phyloP scores from a whole-genome alignment of 1,140 invertebrate species.

The Andrena cerasifolii region DNA sequence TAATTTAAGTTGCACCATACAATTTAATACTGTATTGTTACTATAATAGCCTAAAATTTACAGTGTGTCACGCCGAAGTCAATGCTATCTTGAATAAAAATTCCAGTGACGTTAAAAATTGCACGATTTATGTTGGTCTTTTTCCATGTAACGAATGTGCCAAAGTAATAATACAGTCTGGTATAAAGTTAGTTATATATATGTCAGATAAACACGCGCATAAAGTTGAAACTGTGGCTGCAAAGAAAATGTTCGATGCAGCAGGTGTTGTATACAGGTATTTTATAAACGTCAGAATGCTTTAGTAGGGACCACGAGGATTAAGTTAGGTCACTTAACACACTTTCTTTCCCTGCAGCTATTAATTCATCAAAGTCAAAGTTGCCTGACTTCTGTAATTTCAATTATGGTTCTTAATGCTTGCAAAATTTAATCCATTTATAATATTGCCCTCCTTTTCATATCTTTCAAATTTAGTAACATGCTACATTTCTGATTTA shows the following conservation, averaged over 20 bases:
- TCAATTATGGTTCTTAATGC: no score
- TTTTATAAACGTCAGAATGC: slow-evolving; percentile 14
- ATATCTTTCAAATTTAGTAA: neutral
- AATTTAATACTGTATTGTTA: neutral
- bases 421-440: neutral
- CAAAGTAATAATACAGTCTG: slow-evolving; percentile 98
- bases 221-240: slow-evolving; percentile 87
- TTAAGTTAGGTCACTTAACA: neutral
- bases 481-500: slow-evolving; percentile 1
- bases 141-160: slow-evolving; percentile 99
- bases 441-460: neutral
- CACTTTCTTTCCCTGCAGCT: no score
- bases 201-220: slow-evolving; percentile 90
- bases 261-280: slow-evolving; percentile 87
- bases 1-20: neutral
- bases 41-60: slow-evolving; percentile 61
- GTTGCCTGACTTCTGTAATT: no score
- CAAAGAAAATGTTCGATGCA: slow-evolving; percentile 91
- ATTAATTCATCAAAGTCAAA: no score
- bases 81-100: slow-evolving; percentile 98
- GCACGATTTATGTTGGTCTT: slow-evolving; percentile 92
- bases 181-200: slow-evolving; percentile 91
- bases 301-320: neutral
- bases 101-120: slow-evolving; percentile 88
- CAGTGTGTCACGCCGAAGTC: slow-evolving; percentile 98